These are phyloP conservation scores for Cantharis rustica DNA, from an alignment of 2,888 invertebrate species.

Conservation along the genomic window DNA sequence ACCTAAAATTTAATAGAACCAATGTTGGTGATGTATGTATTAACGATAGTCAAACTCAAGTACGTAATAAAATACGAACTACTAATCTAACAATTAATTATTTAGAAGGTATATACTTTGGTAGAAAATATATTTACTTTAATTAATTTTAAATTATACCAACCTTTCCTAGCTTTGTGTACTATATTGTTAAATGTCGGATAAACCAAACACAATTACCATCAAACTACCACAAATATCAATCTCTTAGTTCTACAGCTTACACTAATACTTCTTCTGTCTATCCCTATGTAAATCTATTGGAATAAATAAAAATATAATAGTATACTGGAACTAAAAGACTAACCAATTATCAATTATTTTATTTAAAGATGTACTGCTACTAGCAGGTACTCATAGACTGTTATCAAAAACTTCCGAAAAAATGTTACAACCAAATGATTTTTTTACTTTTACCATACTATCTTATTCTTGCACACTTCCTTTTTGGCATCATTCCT, in stretches of 20 bases:
- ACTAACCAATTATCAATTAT: neutral
- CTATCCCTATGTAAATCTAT: neutral
- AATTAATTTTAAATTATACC: neutral
- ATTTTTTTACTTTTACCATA: too few species aligned
- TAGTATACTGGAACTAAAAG: neutral
- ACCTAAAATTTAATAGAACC: neutral
- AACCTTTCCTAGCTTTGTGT: neutral
- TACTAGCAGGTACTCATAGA: too few species aligned
- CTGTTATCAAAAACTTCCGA: too few species aligned
- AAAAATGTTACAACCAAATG: too few species aligned
- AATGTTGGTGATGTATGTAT: neutral
- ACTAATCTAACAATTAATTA: neutral
- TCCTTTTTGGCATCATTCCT: too few species aligned
- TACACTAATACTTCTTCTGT: neutral
- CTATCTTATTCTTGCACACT: too few species aligned
- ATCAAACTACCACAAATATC: neutral
- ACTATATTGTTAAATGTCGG: neutral
- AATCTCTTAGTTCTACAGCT: neutral
- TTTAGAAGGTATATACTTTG: neutral
- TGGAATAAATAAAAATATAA: neutral
- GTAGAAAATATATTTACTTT: neutral
- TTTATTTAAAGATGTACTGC: too few species aligned
- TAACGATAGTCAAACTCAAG: neutral
- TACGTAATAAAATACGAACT: neutral
- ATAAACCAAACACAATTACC: neutral